phyloP scores from a whole-genome alignment of 2,888 invertebrate genomes.

The Phengaris alcon region DNA sequence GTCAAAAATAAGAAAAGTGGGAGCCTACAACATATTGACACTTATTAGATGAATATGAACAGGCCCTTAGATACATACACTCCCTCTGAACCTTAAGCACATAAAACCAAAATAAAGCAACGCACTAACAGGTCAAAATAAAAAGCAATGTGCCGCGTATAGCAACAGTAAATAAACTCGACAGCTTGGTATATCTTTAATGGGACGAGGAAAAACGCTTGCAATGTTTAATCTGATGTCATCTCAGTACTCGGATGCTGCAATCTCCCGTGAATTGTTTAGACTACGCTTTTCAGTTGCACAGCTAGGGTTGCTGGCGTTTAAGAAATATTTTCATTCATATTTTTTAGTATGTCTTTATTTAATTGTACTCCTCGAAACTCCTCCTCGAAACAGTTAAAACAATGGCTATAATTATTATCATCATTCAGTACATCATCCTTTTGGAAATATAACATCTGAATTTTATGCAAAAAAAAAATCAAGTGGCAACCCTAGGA shows the following conservation, averaged over 20 bases:
- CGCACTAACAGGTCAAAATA: not conserved
- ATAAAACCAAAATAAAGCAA: not conserved
- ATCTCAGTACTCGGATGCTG: constrained; percentile 50
- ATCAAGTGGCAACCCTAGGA: constrained; percentile 12
- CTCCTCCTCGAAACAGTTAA: not conserved
- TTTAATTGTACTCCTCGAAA: not conserved
- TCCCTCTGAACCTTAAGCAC: not conserved
- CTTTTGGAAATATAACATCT: not conserved
- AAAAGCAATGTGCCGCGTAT: constrained; percentile 18
- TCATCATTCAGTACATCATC: not conserved
- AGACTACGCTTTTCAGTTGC: constrained; percentile 43
- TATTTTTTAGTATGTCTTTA: too few relatives aligned
- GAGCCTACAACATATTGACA: too few relatives aligned
- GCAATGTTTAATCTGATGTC: constrained; percentile 70
- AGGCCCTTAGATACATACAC: too few relatives aligned
- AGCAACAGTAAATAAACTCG: constrained; percentile 34
- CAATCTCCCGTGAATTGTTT: constrained; percentile 64
- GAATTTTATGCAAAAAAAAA: not conserved
- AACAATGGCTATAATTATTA: not conserved
- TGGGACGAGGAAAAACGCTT: constrained; percentile 64
- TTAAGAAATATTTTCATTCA: not conserved
- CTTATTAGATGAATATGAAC: too few relatives aligned
- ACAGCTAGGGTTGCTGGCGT: constrained; percentile 4
- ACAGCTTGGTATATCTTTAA: constrained; percentile 45
- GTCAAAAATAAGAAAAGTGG: too few relatives aligned